Evolutionary conservation across 2,888 invertebrate genomes (phyloP), one percentile per base, ranked within the genome.

Genomic region (Amphipoea oculea): DNA sequence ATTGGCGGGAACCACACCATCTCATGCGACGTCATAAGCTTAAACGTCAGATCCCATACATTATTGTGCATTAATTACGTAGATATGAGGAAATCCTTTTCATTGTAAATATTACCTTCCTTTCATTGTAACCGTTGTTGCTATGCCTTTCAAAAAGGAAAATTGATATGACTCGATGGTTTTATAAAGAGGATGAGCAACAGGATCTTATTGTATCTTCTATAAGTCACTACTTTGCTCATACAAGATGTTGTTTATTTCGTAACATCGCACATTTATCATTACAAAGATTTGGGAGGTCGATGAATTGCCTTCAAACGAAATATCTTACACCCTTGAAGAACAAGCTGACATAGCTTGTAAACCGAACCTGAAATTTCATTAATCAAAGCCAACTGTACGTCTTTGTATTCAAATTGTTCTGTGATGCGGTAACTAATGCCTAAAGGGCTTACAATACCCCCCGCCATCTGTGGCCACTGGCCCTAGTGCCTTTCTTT

Each of bases 1-100:
- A 78, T 60, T 66, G 5, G 54, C 23, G 20, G 60, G 40, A 45
- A 70, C 45, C 76, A 65, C 63, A 40, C n/a, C 29, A 71, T 29
- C 45, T 62, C 29, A 17, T 54, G 48, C 40, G 66, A 57, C 84
- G 78, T 83, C 83, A 66, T 40, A 12, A 65, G 14, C 57, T 54
- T 48, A 6, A 57, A 69, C 79, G 42, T 65, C 54, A 84, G n/a
- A 36, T 36, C 48, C 29, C 40, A 11, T n/a, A 67, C 9, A 14
- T 36, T 42, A 51, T 63, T 60, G 60, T 29, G 6, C 36, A 63
- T 73, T 45, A 1, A 51, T 69, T 60, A 54, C 69, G 60, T 73
- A 48, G 48, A 48, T 48, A 48, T 70, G 12, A 82, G 85, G 80
- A 84, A 82, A 66, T 48, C 51, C 60, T 84, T 45, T 45, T 60